Conservation (phyloP, 1,140 invertebrate genomes). For the Mercenaria mercenaria region DNA sequence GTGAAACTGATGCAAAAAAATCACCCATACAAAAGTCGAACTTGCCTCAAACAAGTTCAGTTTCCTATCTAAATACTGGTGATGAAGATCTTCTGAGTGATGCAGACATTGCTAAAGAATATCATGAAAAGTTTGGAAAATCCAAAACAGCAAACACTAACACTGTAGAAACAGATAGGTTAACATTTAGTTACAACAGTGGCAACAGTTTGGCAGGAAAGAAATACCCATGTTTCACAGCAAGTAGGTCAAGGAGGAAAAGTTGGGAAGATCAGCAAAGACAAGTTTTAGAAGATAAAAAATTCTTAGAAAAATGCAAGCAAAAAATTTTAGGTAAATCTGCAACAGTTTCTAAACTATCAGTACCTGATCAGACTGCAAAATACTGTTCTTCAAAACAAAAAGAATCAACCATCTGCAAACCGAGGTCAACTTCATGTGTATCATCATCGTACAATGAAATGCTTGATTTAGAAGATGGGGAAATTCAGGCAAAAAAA, state of each 20-base stretch:
- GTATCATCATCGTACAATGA: neutral
- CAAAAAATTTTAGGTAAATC: neutral
- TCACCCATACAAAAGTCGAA: too few species aligned
- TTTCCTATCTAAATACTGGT: too few species aligned
- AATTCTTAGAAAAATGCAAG: conserved; percentile 44
- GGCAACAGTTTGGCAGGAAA: neutral
- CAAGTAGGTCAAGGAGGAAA: neutral
- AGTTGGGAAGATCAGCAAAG: conserved; percentile 22
- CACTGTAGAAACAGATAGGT: neutral
- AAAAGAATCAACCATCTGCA: neutral
- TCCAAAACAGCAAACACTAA: neutral
- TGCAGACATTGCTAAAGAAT: conserved; percentile 23
- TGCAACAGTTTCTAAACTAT: neutral
- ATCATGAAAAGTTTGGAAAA: conserved; percentile 15
- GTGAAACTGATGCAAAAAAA: neutral
- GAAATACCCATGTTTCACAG: neutral
- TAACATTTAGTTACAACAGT: neutral
- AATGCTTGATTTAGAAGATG: conserved; percentile 34
- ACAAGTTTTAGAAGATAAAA: conserved; percentile 17
- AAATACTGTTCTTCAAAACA: neutral
- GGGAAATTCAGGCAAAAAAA: neutral
- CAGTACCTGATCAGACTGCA: neutral
- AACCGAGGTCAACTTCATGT: neutral
- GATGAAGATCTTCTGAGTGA: neutral
- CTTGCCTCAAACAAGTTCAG: too few species aligned